These are phyloP conservation scores for Diorhabda sublineata DNA, from an alignment of 1,140 invertebrate genomes.

Conservation along the genomic window DNA sequence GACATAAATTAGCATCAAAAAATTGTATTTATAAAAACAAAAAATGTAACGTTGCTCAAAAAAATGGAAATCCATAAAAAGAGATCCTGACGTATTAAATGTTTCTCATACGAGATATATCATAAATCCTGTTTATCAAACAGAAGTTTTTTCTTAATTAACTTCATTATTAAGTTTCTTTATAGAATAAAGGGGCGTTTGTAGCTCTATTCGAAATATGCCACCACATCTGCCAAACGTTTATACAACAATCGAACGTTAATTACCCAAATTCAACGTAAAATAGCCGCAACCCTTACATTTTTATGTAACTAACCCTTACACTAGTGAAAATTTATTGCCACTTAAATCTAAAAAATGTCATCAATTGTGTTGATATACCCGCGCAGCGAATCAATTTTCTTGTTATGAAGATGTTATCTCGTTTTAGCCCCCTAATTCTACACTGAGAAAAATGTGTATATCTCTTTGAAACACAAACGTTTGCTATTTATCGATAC, in stretches of 20 bases:
- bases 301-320: slow-evolving; percentile 5
- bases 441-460: not conserved
- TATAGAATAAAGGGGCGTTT: slow-evolving; percentile 1
- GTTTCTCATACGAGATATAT: too few species aligned
- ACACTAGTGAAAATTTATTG: slow-evolving; percentile 15
- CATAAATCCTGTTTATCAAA: too few species aligned
- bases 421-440: slow-evolving; percentile 23
- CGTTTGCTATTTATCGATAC: too few species aligned
- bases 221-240: slow-evolving; percentile 14
- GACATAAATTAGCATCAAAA: too few species aligned
- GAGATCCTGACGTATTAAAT: too few species aligned
- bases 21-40: too few species aligned
- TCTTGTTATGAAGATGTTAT: slow-evolving; percentile 33
- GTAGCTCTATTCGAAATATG: slow-evolving; percentile 10
- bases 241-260: slow-evolving; percentile 5
- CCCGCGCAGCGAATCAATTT: slow-evolving; percentile 29
- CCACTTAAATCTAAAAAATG: slow-evolving; percentile 22
- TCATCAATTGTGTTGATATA: slow-evolving; percentile 30
- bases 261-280: slow-evolving; percentile 10
- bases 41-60: too few species aligned
- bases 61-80: too few species aligned
- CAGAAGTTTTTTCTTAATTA: not conserved
- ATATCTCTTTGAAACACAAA: too few species aligned
- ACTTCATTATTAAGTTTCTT: not conserved
- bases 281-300: slow-evolving; percentile 17